phyloP scores from a whole-genome alignment of 2,888 invertebrate genomes.

The Tiliacea aurago region DNA sequence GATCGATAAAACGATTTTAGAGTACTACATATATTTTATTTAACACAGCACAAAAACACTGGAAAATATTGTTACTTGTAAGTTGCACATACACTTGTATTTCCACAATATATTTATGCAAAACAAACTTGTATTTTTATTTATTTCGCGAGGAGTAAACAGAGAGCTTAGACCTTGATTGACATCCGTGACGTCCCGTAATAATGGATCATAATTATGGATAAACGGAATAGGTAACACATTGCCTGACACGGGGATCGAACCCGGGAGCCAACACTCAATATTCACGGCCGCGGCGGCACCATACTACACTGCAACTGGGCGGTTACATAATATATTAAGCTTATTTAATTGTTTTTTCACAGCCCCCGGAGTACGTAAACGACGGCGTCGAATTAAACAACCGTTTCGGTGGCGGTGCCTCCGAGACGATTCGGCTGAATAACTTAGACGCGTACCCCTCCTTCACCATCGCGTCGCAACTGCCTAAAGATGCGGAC shows the following conservation, averaged over 20 bases:
- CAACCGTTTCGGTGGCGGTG: constrained; percentile 91
- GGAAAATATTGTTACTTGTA: too few species aligned
- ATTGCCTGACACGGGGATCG: neutral
- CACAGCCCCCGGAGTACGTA: constrained; percentile 85
- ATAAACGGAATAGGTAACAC: neutral
- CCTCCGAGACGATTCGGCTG: constrained; percentile 88
- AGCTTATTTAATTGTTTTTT: neutral
- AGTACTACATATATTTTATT: too few species aligned
- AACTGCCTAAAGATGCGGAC: constrained; percentile 90
- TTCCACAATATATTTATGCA: too few species aligned
- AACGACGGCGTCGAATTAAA: constrained; percentile 90
- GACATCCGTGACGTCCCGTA: too few species aligned
- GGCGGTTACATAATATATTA: neutral
- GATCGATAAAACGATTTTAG: too few species aligned
- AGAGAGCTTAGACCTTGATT: too few species aligned
- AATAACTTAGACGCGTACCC: constrained; percentile 89
- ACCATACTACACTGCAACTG: neutral
- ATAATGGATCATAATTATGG: neutral
- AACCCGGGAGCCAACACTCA: neutral
- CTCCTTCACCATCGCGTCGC: constrained; percentile 89
- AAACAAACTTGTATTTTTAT: too few species aligned
- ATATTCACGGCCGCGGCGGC: neutral
- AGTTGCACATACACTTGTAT: too few species aligned
- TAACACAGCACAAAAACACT: too few species aligned
- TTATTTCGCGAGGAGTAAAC: too few species aligned